These are phyloP conservation scores for Odontophorus gujanensis DNA, from an alignment of 2,113 vertebrate species.

Conservation along the genomic window DNA sequence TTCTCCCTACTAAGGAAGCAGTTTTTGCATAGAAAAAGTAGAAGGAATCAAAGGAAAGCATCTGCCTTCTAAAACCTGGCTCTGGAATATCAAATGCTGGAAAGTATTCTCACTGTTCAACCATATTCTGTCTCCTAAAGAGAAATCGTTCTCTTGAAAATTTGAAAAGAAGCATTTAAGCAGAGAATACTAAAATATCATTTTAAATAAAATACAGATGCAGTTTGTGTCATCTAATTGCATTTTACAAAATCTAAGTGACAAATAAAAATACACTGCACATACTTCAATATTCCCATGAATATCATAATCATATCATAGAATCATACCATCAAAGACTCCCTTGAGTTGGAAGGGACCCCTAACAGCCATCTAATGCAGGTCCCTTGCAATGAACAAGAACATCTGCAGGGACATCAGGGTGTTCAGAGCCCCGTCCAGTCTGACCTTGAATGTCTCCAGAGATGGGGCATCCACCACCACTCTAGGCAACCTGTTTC, in stretches of 20 bases:
- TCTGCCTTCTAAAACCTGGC: background rate
- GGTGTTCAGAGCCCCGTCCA: too few species aligned
- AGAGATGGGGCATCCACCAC: too few species aligned
- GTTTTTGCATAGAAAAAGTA: background rate
- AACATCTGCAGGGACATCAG: too few species aligned
- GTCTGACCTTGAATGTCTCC: too few species aligned
- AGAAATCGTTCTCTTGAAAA: background rate
- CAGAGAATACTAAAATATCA: fast-evolving
- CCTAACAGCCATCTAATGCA: too few species aligned
- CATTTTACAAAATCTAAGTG: background rate
- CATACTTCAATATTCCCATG: background rate
- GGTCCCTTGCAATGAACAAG: too few species aligned
- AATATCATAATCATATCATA: background rate
- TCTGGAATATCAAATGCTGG: background rate
- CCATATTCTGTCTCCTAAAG: background rate
- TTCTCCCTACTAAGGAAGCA: background rate
- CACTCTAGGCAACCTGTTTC: too few species aligned
- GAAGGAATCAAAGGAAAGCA: background rate
- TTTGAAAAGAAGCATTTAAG: background rate
- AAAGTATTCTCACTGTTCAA: background rate
- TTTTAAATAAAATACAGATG: background rate
- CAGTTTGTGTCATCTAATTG: background rate
- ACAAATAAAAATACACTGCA: background rate
- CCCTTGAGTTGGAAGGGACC: too few species aligned
- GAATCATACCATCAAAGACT: too few species aligned